Base-by-base conservation (phyloP, 2,113 vertebrate genomes). In the Micronisus gabar region DNA sequence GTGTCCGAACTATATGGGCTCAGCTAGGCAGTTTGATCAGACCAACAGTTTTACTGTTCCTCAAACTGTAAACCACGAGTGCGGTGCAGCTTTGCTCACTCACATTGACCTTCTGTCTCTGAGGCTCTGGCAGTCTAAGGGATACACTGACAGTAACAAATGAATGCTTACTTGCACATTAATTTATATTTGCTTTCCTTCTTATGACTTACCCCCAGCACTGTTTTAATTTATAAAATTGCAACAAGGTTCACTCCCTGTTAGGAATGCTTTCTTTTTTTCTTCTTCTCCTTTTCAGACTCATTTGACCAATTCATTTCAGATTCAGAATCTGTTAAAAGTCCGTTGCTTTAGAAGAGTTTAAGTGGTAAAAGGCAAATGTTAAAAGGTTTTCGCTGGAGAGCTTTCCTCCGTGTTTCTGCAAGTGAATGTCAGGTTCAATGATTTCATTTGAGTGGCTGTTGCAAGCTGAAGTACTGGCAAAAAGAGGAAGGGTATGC, bases 1-100 rank as follows among this genome's bases (percentile, higher is more conserved):
- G 0, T 41, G 25, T 15, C 34, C 19, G 45, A 43, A 34, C 4
- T 34, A 30, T 2, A 1, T 27, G 17, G 47, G 27, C 16, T 68
- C 53, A 48, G 30, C 27, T 65, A n/a, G 18, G 17, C 29, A 72
- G 6, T 50, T 14, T 67, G 40, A 76, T 81, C 25, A 68, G 36
- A 52, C 23, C 11, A 67, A 34, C 2, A 16, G 7, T 67, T 88
- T n/a, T 58, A 67, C 17, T 67, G 2, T 30, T 68, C 38, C 59
- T 86, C 20, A 73, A 15, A 32, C 9, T 43, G 38, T 48, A 40
- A 78, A 70, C 15, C 19, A 19, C 18, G 30, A 72, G 2, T 8
- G 3, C 0, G 0, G 6, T 32, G 20, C 27, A 61, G 53, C 17
- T 86, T 86, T 74, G n/a, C 7, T 59, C 9, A 15, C 13, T 56